Percentiles rank a stretch among this genome's conserved stretches.
Evolutionary conservation across 2,797 vertebrate species (phyloP).

Genomic region (Phyllotis vaccarum): DNA sequence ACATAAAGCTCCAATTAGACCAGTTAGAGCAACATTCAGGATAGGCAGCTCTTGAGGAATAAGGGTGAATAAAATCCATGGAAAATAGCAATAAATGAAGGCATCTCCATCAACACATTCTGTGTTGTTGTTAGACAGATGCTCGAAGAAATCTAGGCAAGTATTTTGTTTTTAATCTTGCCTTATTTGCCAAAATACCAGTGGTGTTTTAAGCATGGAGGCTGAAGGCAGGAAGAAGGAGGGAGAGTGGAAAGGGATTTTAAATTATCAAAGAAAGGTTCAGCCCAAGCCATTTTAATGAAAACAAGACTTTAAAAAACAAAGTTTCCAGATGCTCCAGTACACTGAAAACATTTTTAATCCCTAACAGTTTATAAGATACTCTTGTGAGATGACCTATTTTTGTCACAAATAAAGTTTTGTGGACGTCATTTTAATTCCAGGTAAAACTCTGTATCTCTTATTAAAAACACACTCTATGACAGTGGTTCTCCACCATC

Average conservation of each 20-base stretch:
- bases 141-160: conserved; percentile 37
- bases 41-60: neutral
- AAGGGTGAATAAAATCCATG: neutral
- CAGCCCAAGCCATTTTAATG: conserved; percentile 71
- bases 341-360: conserved; percentile 50
- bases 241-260: conserved; percentile 70
- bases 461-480: neutral
- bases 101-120: neutral
- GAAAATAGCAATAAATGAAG: neutral
- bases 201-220: conserved; percentile 42
- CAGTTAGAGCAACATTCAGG: neutral
- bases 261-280: conserved; percentile 72
- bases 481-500: neutral
- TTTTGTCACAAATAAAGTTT: conserved; percentile 45
- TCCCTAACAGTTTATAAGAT: conserved; percentile 55
- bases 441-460: neutral
- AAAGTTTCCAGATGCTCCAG: conserved; percentile 58
- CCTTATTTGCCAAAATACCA: conserved; percentile 72
- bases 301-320: conserved; percentile 74
- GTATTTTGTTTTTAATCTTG: conserved; percentile 58
- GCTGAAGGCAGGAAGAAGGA: conserved; percentile 30
- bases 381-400: conserved; percentile 50
- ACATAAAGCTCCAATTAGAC: neutral
- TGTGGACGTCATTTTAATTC: neutral
- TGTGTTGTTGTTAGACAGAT: conserved; percentile 29